Evolutionary conservation across 2,113 vertebrate species (phyloP).

Genomic region (Cephalopterus ornatus): DNA sequence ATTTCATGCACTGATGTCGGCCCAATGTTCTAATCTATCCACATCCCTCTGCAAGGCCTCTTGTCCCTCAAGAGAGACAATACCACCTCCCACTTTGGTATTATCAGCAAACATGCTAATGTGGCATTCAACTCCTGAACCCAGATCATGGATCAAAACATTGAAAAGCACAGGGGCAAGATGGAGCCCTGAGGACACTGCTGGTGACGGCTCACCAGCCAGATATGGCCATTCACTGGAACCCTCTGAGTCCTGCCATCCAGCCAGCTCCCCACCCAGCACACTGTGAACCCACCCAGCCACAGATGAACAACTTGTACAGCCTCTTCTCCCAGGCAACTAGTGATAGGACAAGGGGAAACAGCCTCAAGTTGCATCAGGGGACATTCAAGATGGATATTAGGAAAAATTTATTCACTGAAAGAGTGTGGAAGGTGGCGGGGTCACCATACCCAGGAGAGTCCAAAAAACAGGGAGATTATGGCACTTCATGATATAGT

Average conservation of each 20-base stretch:
- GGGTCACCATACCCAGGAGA: not conserved
- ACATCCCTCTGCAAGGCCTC: not conserved
- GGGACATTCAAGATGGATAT: not conserved
- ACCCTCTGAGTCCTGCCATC: fast-evolving
- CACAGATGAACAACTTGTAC: not conserved
- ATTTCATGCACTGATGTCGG: not conserved
- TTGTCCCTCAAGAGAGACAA: not conserved
- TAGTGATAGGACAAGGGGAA: not conserved
- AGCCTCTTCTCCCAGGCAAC: not conserved
- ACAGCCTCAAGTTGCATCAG: not conserved
- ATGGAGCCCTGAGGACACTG: not conserved
- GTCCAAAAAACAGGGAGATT: not conserved
- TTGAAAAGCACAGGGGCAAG: not conserved
- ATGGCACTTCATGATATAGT: not conserved
- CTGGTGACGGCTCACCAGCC: not conserved
- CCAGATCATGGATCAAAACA: not conserved
- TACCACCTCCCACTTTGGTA: not conserved
- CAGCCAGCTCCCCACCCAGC: not conserved
- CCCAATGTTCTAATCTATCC: not conserved
- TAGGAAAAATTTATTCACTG: not conserved
- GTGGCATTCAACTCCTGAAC: not conserved
- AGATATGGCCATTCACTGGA: not conserved
- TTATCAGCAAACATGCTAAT: not conserved
- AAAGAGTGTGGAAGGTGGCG: not conserved
- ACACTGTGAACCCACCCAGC: fast-evolving